These are phyloP conservation scores for Teleiodes luculella DNA, from an alignment of 2,888 invertebrate species.

Conservation along the genomic window DNA sequence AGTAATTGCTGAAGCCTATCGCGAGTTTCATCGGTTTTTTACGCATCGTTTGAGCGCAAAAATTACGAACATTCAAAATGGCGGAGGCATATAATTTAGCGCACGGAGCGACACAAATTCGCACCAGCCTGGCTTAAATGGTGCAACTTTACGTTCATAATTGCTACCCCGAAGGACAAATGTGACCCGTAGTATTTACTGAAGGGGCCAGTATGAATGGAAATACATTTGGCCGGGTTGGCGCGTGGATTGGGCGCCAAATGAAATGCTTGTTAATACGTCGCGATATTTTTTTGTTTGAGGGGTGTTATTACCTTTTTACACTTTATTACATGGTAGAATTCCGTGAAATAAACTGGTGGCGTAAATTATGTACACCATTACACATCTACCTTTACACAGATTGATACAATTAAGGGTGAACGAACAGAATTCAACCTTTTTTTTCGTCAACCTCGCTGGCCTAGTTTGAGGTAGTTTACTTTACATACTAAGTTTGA, in stretches of 20 bases:
- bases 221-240: constrained; percentile 1
- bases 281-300: no score
- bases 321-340: no score
- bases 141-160: constrained; percentile 52
- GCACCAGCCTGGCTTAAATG: constrained; percentile 39
- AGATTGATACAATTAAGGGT: no score
- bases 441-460: no score
- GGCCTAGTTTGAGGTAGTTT: no score
- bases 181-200: constrained; percentile 22
- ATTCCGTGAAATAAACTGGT: no score
- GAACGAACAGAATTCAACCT: no score
- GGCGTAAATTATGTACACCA: no score
- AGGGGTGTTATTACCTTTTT: no score
- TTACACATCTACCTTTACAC: no score
- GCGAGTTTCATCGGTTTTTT: background rate
- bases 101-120: constrained; percentile 36
- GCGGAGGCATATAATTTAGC: constrained; percentile 1
- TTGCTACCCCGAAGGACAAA: constrained; percentile 49
- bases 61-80: background rate
- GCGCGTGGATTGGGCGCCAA: background rate
- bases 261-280: background rate
- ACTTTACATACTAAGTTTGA: no score
- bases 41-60: background rate
- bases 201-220: background rate
- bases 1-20: background rate